Evolutionary conservation across 2,888 invertebrate species (phyloP), one percentile per base, ranked within the genome.

Genomic region (Cryptocephalus primarius): DNA sequence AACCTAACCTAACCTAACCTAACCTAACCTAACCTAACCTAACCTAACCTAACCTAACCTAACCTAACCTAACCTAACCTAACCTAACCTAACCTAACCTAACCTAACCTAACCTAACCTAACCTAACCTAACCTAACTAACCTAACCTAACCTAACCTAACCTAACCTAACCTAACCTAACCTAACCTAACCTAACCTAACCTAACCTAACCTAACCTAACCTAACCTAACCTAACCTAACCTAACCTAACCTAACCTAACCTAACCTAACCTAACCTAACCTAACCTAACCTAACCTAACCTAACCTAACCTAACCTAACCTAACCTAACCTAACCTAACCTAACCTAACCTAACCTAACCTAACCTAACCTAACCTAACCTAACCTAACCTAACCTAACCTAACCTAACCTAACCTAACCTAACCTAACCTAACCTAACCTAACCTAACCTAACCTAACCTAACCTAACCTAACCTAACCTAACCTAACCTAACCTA

Each of bases 391-490:
- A 53, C 45, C 51, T 48, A 32, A 42, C 13, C 47, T 49, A n/a
- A n/a, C n/a, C n/a, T n/a, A n/a, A n/a, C n/a, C n/a, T n/a, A n/a
- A n/a, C n/a, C n/a, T 40, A 31, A 53, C 43, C 48, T 48, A 43
- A 48, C 44, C 49, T 45, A 42, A 50, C 34, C 49, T 34, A 32
- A 50, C 40, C 49, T 44, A 50, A 50, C 50, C 46, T 42, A 46
- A 52, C 52, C 52, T 48, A 52, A 50, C 52, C 50, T 46, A 54
- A 50, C 52, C 52, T 41, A 48, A 50, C 50, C 50, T 38, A 53
- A 45, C 44, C 49, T 43, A 48, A 49, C 49, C 52, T 41, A 52
- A 47, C 49, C 52, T 41, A 46, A 50, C 48, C 52, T 41, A 44
- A 46, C 51, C 52, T 46, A 50, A 49, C 51, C 52, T 40, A 50